Evolutionary conservation across 2,113 vertebrate genomes (phyloP).

Genomic region (Arenaria interpres): DNA sequence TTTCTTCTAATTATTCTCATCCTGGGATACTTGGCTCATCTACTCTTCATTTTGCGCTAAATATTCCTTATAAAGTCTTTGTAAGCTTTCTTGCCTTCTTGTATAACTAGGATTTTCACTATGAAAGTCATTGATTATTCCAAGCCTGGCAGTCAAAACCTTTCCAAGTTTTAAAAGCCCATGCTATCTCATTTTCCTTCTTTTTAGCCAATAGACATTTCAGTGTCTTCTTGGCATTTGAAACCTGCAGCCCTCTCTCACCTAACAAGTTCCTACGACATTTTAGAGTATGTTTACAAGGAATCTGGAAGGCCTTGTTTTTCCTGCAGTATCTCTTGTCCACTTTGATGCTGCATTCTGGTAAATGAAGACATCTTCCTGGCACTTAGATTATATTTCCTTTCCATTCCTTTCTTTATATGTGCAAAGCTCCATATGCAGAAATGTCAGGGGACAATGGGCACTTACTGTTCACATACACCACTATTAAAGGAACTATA

Average conservation of each 20-base stretch:
- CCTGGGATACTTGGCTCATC: slow-evolving; percentile 57
- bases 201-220: not conserved
- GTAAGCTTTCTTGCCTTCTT: slow-evolving; percentile 6
- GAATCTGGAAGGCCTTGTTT: not conserved
- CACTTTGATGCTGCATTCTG: not conserved
- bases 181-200: not conserved
- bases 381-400: not conserved
- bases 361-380: not conserved
- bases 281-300: not conserved
- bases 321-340: not conserved
- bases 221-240: not conserved
- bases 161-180: slow-evolving; percentile 25
- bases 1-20: slow-evolving; percentile 73
- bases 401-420: not conserved
- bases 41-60: slow-evolving; percentile 44
- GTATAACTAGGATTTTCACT: not conserved
- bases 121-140: slow-evolving; percentile 34
- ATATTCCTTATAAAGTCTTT: slow-evolving; percentile 55
- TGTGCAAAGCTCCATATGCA: not conserved
- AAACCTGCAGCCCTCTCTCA: not conserved
- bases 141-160: not conserved
- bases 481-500: not conserved
- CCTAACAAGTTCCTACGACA: not conserved
- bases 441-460: not conserved
- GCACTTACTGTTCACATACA: not conserved